Evolutionary conservation across 2,797 vertebrate species (phyloP), one percentile per base, ranked within the genome.

Genomic region (Bovichtus variegatus): DNA sequence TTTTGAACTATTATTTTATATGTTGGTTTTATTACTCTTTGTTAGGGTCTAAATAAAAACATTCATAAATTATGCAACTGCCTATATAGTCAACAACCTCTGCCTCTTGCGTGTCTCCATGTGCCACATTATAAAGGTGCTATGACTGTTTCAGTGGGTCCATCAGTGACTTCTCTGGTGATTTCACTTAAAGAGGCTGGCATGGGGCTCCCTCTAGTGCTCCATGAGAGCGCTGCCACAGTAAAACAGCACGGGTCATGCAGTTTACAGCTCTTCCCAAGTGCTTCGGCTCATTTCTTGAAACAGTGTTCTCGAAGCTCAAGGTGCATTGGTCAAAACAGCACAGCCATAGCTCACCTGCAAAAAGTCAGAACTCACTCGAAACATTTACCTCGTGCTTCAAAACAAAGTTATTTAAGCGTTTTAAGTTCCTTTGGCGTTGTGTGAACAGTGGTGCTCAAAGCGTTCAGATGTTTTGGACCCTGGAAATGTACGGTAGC

Each of bases 171-270:
- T 27, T 27, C 27, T 27, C 8, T 46, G 25, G 16, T 27, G 3
- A 51, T 21, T 51, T 44, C 4, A 16, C 19, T 55, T 9, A 12
- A 6, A 8, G 47, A 50, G 9, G 65, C 2, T 75, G 68, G 34
- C 25, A n/a, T 6, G 19, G 29, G 13, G 82, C 88, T 57, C 89
- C 89, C 85, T 89, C 91, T 90, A 84, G 85, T 90, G 91, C 6
- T 70, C 2, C 2, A 49, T 6, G 5, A 57, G 11, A 13, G 62
- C 7, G 74, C 6, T 68, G 47, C 61, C 40, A 38, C 43, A 38
- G 25, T 36, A 19, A 18, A 47, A 40, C 21, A 59, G 29, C 25
- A 21, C 8, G 21, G 21, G 18, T 18, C 19, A 47, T 16, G 16
- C 11, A 59, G 19, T 36, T 18, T 21, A 13, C 13, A 27, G 3